A percentile compares a stretch with the other conserved stretches of the same genome.
phyloP scores from a whole-genome alignment of 2,888 invertebrate species.

The Trissolcus japonicus region DNA sequence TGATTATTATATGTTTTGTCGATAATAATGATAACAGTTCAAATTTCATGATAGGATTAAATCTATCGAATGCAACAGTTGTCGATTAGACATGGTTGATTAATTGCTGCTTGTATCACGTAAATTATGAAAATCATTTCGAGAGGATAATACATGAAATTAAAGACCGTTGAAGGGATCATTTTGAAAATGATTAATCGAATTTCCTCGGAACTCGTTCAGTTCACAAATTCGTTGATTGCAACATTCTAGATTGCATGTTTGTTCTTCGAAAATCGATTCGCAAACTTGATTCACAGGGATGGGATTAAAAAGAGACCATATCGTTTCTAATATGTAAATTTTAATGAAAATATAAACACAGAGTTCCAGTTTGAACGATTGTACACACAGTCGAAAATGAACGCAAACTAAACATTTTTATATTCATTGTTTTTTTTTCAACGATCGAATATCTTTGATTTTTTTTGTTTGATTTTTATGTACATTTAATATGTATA shows the following conservation, averaged over 20 bases:
- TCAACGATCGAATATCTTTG: too few relatives aligned
- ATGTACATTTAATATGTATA: too few relatives aligned
- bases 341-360: conserved; percentile 53
- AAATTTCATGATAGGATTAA: conserved; percentile 7
- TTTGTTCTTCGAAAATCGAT: too few relatives aligned
- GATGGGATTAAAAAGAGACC: conserved; percentile 4
- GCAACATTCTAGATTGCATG: too few relatives aligned
- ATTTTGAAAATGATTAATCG: conserved; percentile 1
- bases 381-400: conserved; percentile 13
- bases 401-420: too few relatives aligned
- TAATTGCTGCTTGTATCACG: conserved; percentile 18
- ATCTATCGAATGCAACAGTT: conserved; percentile 35
- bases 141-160: conserved; percentile 13
- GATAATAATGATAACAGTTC: too few relatives aligned
- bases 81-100: conserved; percentile 28
- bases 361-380: conserved; percentile 38
- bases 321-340: conserved; percentile 35
- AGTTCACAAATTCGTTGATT: too few relatives aligned
- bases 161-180: conserved; percentile 9
- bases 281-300: too few relatives aligned
- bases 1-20: not conserved
- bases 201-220: not conserved
- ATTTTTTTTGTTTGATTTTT: too few relatives aligned
- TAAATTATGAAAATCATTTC: conserved; percentile 17
- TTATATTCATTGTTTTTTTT: too few relatives aligned